A percentile compares a stretch with the other conserved stretches of the same genome.
Evolutionary conservation across 2,113 vertebrate species (phyloP).

Genomic region (Rallus limicola): DNA sequence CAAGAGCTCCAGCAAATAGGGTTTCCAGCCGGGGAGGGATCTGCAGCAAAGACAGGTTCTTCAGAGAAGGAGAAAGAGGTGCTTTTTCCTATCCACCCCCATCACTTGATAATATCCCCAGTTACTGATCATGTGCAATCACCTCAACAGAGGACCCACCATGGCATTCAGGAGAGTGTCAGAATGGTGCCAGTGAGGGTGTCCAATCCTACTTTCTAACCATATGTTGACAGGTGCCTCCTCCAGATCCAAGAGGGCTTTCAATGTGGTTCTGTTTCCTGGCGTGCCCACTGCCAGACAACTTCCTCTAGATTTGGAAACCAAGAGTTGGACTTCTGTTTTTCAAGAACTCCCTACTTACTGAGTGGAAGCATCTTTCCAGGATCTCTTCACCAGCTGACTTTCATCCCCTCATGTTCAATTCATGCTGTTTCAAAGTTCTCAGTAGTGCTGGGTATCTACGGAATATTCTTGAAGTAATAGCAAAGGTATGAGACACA

Average conservation of each 20-base stretch:
- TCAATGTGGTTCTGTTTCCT: neutral
- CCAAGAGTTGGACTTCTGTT: neutral
- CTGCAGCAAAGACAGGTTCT: neutral
- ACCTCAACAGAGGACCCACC: neutral
- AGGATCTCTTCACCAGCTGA: neutral
- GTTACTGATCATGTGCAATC: neutral
- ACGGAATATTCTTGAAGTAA: neutral
- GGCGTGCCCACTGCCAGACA: neutral
- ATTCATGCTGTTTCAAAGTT: neutral
- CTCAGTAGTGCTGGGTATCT: neutral
- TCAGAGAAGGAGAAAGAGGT: neutral
- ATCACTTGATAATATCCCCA: neutral
- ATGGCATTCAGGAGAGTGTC: neutral
- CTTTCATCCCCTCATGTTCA: neutral
- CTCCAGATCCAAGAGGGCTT: neutral
- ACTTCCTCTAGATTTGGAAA: neutral
- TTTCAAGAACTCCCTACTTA: neutral
- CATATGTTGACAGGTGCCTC: neutral
- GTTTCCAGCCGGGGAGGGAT: neutral
- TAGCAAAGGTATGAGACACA: neutral
- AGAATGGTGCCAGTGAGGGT: neutral
- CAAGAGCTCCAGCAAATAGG: neutral
- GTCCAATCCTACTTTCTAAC: neutral
- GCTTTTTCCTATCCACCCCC: neutral
- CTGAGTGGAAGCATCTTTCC: neutral